These are phyloP conservation scores for Proisotoma minuta DNA, from an alignment of 2,888 invertebrate genomes.

Conservation along the genomic window DNA sequence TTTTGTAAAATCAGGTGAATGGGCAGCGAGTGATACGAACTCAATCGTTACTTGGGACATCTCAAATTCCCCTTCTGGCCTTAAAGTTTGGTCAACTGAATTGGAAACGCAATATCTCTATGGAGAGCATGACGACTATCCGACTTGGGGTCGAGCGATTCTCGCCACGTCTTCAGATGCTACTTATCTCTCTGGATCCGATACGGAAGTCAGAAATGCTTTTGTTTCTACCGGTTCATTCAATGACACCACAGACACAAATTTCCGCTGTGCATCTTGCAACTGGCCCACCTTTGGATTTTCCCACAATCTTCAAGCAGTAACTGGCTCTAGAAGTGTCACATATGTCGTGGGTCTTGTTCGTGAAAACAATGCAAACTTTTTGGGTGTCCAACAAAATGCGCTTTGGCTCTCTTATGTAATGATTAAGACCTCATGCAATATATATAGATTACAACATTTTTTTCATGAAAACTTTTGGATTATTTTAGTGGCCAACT, in stretches of 20 bases:
- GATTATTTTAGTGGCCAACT: conserved; percentile 25
- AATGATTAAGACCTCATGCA: too few relatives aligned
- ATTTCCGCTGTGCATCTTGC: conserved; percentile 34
- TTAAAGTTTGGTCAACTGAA: conserved; percentile 34
- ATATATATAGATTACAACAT: too few relatives aligned
- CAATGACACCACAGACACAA: conserved; percentile 29
- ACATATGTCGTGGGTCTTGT: conserved; percentile 34
- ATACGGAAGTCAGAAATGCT: conserved; percentile 15
- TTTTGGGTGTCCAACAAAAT: conserved; percentile 21
- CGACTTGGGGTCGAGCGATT: conserved; percentile 39
- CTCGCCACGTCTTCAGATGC: conserved; percentile 24
- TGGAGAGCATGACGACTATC: conserved; percentile 26
- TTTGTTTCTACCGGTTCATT: conserved; percentile 28
- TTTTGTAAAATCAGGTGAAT: conserved; percentile 36
- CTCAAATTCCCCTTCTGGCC: background rate
- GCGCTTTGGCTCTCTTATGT: conserved; percentile 34
- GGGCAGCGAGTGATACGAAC: conserved; percentile 18
- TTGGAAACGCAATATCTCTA: conserved; percentile 19
- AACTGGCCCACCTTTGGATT: conserved; percentile 38
- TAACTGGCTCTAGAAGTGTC: conserved; percentile 20
- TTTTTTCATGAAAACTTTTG: too few relatives aligned
- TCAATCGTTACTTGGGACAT: conserved; percentile 26
- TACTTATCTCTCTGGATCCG: conserved; percentile 21
- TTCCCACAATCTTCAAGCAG: conserved; percentile 33
- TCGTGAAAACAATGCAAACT: conserved; percentile 35